Base-by-base conservation (phyloP, 1,140 invertebrate genomes). In the Trachymyrmex septentrionalis region DNA sequence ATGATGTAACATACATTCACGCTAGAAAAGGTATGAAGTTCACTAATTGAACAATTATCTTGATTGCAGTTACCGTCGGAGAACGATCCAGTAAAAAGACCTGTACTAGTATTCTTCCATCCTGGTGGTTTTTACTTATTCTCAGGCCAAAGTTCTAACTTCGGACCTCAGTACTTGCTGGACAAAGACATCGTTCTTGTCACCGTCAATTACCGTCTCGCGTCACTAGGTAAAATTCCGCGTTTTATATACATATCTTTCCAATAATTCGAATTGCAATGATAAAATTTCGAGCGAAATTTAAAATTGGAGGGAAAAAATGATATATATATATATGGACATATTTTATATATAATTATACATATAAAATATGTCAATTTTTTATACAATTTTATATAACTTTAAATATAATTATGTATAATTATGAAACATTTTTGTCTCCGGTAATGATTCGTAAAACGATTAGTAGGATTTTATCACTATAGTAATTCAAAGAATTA, bases 181-280 rank as follows among this genome's bases (percentile, higher is more conserved):
- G 96, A 97, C 86, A 94, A 96, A 24, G 96, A 97, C 85, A 89
- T 97, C 50, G 96, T 98, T 7, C 95, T 97, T 4, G 96, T 98
- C 1, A 97, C 96, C 0, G 96, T 97, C 14, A 98, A 98, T 93
- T 97, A 97, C 93, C 95, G 97, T 21, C 94, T 97, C 5, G 96
- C 95, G 53, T 96, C 96, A 0, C 91, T 97, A 66, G 96, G 96
- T 96, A 91, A 92, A 67, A 69, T 48, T 44, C 44, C 27, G 53
- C 2, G 3, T 55, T 61, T 71, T 53, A 75, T 77, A 34, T 64
- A 44, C 1, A 38, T 38, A 38, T 4, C 19, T 7, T 24, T 48
- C 16, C 10, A 34, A n/a, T 48, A 27, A 61, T 64, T 63, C 19
- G 2, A 27, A 27, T 6, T 0, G 34, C 12, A 6, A 57, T 12